A percentile compares a stretch with the other conserved stretches of the same genome.
These are phyloP conservation scores for Philopedon plagiatum DNA, from an alignment of 2,888 invertebrate species.

Conservation along the genomic window DNA sequence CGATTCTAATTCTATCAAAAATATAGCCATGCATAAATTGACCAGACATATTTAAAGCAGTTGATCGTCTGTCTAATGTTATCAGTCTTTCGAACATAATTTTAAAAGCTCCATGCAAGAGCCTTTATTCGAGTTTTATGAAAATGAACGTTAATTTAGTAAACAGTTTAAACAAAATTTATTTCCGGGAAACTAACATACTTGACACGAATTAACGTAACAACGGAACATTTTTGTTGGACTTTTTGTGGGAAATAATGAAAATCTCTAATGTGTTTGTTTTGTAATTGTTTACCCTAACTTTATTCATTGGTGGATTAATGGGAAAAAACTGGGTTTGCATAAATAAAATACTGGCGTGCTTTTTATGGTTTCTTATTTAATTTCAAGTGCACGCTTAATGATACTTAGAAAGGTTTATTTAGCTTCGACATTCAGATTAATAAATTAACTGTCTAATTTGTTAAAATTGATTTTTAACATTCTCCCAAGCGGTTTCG, in stretches of 20 bases:
- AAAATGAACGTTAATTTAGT: conserved; percentile 30
- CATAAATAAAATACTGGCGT: neutral
- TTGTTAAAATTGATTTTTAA: no score
- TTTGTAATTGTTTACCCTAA: neutral
- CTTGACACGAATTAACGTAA: conserved; percentile 17
- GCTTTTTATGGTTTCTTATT: no score
- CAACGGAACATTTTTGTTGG: neutral
- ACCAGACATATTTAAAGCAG: neutral
- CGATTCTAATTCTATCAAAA: neutral
- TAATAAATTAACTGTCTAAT: no score
- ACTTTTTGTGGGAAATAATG: neutral
- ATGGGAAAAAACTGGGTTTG: neutral
- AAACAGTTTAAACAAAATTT: conserved; percentile 19
- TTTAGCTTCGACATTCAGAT: no score
- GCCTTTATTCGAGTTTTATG: conserved; percentile 49
- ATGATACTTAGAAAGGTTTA: no score
- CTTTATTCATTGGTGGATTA: neutral
- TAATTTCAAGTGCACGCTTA: no score
- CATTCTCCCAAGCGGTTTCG: no score
- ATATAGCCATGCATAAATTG: neutral
- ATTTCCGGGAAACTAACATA: conserved; percentile 8
- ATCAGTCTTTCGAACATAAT: conserved; percentile 28
- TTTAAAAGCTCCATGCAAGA: conserved; percentile 24
- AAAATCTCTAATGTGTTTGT: neutral
- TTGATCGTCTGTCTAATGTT: conserved; percentile 10